phyloP scores from a whole-genome alignment of 2,113 vertebrate genomes.

The Alligator sinensis region DNA sequence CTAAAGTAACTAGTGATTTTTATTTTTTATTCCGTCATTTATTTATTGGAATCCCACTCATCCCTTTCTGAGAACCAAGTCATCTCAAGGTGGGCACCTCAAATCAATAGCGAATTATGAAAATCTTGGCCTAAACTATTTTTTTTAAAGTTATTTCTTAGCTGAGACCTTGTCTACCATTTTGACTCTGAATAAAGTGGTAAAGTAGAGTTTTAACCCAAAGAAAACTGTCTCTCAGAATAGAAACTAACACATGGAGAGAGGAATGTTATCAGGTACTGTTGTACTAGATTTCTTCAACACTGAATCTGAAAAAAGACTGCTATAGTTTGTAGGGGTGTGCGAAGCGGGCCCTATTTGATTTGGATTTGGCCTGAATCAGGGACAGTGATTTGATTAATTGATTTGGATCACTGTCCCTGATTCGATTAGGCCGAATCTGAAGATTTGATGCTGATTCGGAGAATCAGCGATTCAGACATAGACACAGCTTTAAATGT shows the following conservation, averaged over 20 bases:
- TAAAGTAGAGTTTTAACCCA: background rate
- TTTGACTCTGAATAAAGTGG: slow-evolving; percentile 25
- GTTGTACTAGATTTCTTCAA: background rate
- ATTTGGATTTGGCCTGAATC: too few species aligned
- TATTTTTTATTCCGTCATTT: background rate
- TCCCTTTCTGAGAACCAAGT: background rate
- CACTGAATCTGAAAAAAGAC: background rate
- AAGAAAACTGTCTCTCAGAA: background rate
- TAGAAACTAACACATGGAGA: background rate
- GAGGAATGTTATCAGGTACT: background rate
- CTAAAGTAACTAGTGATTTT: background rate
- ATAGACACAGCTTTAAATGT: too few species aligned
- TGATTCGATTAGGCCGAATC: too few species aligned
- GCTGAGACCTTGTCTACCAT: background rate
- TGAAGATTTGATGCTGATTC: too few species aligned
- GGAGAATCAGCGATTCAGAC: too few species aligned
- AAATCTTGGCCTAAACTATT: background rate
- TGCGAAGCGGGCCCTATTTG: too few species aligned
- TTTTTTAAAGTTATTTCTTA: slow-evolving; percentile 12
- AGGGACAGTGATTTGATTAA: too few species aligned
- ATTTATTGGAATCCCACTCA: background rate
- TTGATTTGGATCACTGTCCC: too few species aligned
- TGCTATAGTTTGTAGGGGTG: background rate
- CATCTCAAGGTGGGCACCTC: background rate
- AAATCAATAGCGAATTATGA: slow-evolving; percentile 1